phyloP scores from a whole-genome alignment of 2,797 vertebrate species.

The Pseudochromis fuscus region DNA sequence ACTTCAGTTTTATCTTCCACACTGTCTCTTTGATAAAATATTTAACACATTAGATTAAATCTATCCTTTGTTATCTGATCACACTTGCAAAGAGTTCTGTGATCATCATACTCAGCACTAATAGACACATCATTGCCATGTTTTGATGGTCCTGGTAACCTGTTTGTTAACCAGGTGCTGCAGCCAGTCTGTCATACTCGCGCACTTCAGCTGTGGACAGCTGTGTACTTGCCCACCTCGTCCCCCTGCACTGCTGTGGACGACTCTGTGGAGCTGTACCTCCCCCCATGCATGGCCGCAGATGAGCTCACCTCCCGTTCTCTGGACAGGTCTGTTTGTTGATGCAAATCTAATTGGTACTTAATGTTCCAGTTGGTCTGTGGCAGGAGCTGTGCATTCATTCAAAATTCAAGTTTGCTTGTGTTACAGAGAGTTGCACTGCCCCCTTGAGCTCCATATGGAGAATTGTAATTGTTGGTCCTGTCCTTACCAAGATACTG shows the following conservation, averaged over 20 bases:
- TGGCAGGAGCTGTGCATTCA: not conserved
- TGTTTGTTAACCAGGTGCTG: constrained; percentile 87
- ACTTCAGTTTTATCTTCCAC: not conserved
- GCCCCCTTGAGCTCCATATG: constrained; percentile 68
- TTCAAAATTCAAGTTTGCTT: not conserved
- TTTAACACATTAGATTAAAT: constrained; percentile 14
- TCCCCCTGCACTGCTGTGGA: constrained; percentile 95
- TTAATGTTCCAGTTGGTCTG: not conserved
- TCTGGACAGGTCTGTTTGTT: constrained; percentile 89
- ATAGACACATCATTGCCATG: not conserved
- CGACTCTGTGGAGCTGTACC: constrained; percentile 96
- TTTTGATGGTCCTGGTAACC: constrained; percentile 22
- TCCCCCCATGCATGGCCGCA: constrained; percentile 87
- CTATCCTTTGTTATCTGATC: not conserved
- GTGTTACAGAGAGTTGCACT: constrained; percentile 11
- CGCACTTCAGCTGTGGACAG: constrained; percentile 96
- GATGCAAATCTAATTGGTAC: constrained; percentile 6
- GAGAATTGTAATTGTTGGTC: no score
- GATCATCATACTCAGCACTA: not conserved
- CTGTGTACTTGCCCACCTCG: constrained; percentile 95
- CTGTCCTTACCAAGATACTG: no score
- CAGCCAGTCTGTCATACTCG: constrained; percentile 98
- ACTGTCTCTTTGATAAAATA: constrained; percentile 21
- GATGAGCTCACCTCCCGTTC: constrained; percentile 93
- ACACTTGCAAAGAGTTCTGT: not conserved